phyloP scores from a whole-genome alignment of 1,140 invertebrate species.

The Drosophila takahashii region DNA sequence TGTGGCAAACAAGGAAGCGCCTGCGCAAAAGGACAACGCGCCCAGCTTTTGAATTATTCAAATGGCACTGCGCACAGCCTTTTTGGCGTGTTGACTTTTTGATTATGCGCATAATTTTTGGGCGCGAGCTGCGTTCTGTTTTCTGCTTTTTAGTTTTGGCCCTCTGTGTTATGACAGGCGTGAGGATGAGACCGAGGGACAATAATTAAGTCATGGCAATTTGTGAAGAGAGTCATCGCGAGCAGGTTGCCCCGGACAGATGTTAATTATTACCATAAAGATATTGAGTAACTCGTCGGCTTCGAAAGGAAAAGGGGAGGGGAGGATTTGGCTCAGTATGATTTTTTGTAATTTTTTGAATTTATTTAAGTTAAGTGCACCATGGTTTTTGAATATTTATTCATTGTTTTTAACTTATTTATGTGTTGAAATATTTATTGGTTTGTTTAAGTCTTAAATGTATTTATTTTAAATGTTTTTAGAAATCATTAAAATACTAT shows the following conservation, averaged over 20 bases:
- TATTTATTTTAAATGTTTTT: no score
- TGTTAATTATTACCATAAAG: slow-evolving; percentile 29
- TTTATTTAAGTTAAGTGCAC: neutral
- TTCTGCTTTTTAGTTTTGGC: neutral
- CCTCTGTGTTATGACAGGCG: slow-evolving; percentile 61
- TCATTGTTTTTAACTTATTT: neutral
- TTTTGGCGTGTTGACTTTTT: slow-evolving; percentile 77
- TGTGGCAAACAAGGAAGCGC: slow-evolving; percentile 52
- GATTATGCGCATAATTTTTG: slow-evolving; percentile 83
- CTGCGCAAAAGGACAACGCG: slow-evolving; percentile 78
- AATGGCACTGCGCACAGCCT: slow-evolving; percentile 67
- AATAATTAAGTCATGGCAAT: slow-evolving; percentile 79
- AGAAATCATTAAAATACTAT: no score
- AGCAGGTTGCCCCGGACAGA: slow-evolving; percentile 29
- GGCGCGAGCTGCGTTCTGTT: slow-evolving; percentile 9
- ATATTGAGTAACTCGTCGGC: neutral
- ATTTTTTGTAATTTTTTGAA: neutral
- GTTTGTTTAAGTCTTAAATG: no score
- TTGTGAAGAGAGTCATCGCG: slow-evolving; percentile 38
- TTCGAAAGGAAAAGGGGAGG: neutral
- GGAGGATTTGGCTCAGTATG: neutral
- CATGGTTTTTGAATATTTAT: neutral
- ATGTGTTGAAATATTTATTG: neutral
- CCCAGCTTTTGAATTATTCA: slow-evolving; percentile 80
- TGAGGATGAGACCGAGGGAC: slow-evolving; percentile 37